phyloP scores from a whole-genome alignment of 1,140 invertebrate genomes.

The Drosophila erecta region DNA sequence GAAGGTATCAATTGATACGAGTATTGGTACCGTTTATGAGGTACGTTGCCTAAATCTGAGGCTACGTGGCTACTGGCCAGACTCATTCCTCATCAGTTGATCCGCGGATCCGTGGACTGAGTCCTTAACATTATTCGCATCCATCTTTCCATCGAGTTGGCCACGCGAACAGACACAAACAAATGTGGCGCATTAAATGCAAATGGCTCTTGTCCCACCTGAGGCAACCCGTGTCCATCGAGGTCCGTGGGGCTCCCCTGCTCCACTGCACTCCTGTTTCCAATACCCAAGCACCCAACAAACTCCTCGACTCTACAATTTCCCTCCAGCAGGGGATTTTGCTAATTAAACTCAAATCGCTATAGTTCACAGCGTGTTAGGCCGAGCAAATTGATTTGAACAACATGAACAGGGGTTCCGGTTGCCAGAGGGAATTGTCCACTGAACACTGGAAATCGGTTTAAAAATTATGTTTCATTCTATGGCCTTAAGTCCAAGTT shows the following conservation, averaged over 20 bases:
- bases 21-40: no score
- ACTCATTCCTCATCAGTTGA: neutral
- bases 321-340: slow-evolving; percentile 29
- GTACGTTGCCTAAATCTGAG: neutral
- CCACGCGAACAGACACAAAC: slow-evolving; percentile 42
- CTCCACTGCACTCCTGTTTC: neutral
- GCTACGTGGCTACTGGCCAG: neutral
- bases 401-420: slow-evolving; percentile 15
- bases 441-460: slow-evolving; percentile 3
- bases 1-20: neutral
- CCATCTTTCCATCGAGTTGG: slow-evolving; percentile 36
- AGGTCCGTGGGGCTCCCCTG: neutral
- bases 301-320: neutral
- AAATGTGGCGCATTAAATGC: slow-evolving; percentile 72
- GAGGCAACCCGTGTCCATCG: slow-evolving; percentile 30
- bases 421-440: slow-evolving; percentile 1
- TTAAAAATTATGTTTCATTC: neutral
- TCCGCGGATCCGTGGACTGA: slow-evolving; percentile 8
- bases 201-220: slow-evolving; percentile 61
- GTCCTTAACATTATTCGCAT: slow-evolving; percentile 32
- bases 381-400: slow-evolving; percentile 63
- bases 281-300: neutral
- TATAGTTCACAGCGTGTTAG: slow-evolving; percentile 53
- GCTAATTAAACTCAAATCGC: slow-evolving; percentile 76
- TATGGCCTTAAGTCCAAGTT: neutral